Conservation (phyloP, 2,888 invertebrate genomes). For the Digitonthophagus gazella region DNA sequence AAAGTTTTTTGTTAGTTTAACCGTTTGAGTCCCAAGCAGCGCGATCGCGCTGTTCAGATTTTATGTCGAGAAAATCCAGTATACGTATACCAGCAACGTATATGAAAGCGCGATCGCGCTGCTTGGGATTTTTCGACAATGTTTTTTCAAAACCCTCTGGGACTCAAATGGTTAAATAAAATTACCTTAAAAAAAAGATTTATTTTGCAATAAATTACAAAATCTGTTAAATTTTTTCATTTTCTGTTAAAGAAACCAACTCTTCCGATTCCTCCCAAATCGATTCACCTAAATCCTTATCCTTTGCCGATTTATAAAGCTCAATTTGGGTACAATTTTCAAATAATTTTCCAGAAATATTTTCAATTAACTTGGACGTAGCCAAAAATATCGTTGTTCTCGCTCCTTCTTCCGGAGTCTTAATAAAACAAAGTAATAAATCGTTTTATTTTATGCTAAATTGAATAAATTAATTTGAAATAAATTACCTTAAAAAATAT, state of each 20-base stretch:
- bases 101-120: no score
- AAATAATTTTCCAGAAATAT: conserved; percentile 74
- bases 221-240: conserved; percentile 51
- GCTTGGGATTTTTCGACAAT: no score
- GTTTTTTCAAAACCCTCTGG: no score
- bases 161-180: no score
- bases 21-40: no score
- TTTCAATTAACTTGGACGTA: conserved; percentile 68
- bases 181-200: no score
- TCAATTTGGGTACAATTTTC: conserved; percentile 64
- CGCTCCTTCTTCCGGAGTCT: conserved; percentile 74
- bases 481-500: conserved; percentile 25
- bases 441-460: neutral
- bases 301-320: conserved; percentile 59
- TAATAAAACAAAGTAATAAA: conserved; percentile 50
- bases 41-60: no score
- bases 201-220: neutral
- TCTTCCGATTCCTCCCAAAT: conserved; percentile 82
- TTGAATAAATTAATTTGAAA: neutral
- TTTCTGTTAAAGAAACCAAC: conserved; percentile 65
- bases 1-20: no score
- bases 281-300: conserved; percentile 68
- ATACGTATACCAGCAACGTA: no score
- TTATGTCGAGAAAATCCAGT: no score
- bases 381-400: conserved; percentile 77